These are phyloP conservation scores for Lasioglossum oenotherae DNA, from an alignment of 2,888 invertebrate genomes.

Conservation along the genomic window DNA sequence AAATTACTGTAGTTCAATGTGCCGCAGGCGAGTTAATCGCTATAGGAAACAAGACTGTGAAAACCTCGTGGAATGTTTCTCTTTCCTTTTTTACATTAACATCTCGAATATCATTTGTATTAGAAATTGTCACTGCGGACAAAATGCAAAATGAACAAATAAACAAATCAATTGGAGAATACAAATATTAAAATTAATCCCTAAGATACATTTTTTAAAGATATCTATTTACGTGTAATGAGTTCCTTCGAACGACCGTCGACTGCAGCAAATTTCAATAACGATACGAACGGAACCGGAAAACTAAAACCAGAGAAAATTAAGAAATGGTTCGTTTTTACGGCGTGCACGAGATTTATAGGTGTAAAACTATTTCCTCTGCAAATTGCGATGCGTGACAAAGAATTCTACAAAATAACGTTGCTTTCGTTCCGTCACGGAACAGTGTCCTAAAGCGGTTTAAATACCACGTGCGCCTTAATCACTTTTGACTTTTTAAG, in stretches of 20 bases:
- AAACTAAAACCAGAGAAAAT: neutral
- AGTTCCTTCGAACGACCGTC: neutral
- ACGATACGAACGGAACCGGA: neutral
- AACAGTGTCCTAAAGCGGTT: slow-evolving; percentile 37
- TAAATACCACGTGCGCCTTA: slow-evolving; percentile 48
- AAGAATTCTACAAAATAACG: slow-evolving; percentile 31
- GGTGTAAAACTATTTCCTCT: slow-evolving; percentile 19
- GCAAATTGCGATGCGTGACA: slow-evolving; percentile 50
- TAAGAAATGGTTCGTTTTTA: neutral
- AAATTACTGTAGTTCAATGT: slow-evolving; percentile 56
- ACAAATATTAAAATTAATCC: neutral
- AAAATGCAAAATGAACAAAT: neutral
- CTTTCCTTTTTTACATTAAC: neutral
- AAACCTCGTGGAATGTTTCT: neutral
- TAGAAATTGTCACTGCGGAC: too few relatives aligned
- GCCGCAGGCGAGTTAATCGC: neutral
- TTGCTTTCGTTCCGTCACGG: slow-evolving; percentile 19
- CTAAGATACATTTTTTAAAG: neutral
- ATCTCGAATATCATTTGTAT: neutral
- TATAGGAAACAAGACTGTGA: neutral
- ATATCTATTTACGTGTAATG: neutral
- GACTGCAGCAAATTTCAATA: neutral
- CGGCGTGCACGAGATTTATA: neutral
- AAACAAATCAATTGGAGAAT: neutral
- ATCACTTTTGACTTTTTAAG: slow-evolving; percentile 62